Base-by-base conservation (phyloP, 2,888 invertebrate genomes). In the Drosophila recens region DNA sequence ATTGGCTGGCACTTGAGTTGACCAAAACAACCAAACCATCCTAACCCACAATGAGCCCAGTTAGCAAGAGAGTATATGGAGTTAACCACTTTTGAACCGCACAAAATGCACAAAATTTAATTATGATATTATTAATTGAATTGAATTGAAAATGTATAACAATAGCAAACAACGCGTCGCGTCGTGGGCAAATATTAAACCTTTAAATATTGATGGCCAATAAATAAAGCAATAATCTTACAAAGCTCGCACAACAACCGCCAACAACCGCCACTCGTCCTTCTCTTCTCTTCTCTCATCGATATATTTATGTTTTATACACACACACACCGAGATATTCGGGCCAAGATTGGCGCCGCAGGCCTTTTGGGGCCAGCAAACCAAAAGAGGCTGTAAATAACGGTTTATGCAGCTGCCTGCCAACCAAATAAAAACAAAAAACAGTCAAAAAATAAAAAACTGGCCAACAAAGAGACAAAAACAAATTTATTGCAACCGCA, bases 401-500 rank as follows among this genome's bases (percentile, higher is more conserved):
- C 82, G 79, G 66, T 78, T 81, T 79, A 71, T 78, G 71, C 80
- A 74, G 68, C 63, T 54, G 63, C 64, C 72, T 56, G 79, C 53
- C 65, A 75, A 36, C 46, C 30, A 23, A 43, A 34, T 40, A n/a
- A 42, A 5, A 34, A 10, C 30, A 51, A 49, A 20, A 27, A 15
- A 36, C 23, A 49, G 38, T 38, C 38, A 23, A 42, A 10, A n/a
- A 30, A 42, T 42, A 46, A 38, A 38, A 33, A 15, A 36, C 36
- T 51, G 51, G 51, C 20, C 59, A 70, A 56, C 64, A 74, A 66
- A 68, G 71, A 75, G 67, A 70, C 65, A 74, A 80, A 75, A 69
- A 75, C 65, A 69, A 84, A 82, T 85, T 85, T 82, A 82, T 82
- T 82, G 86, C 86, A 84, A 79, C 86, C 86, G 86, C 82, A 82